Evolutionary conservation across 2,113 vertebrate species (phyloP).

Genomic region (Phodopus roborovskii): DNA sequence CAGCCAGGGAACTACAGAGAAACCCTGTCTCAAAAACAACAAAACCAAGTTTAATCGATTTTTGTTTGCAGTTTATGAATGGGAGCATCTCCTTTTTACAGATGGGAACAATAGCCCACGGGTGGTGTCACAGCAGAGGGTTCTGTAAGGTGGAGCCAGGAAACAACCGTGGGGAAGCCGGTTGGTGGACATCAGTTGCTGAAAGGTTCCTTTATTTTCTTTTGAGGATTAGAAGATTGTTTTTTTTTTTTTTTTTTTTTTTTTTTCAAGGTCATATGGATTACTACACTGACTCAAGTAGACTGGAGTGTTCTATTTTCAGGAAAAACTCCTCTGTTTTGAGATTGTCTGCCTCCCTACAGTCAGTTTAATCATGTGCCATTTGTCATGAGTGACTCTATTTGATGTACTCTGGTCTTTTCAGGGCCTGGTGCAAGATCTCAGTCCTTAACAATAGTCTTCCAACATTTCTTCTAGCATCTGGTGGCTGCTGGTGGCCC

Average conservation of each 20-base stretch:
- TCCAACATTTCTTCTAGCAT: not conserved
- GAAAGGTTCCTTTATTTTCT: not conserved
- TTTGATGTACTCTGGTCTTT: not conserved
- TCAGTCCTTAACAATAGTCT: not conserved
- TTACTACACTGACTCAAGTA: not conserved
- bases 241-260: too few relatives aligned
- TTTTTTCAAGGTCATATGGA: not conserved
- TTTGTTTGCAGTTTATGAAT: not conserved
- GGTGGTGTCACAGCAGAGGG: not conserved
- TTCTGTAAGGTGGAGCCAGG: not conserved
- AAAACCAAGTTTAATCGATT: not conserved
- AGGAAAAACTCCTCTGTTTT: not conserved
- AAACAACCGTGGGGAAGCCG: not conserved
- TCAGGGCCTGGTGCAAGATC: not conserved
- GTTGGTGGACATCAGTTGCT: too few relatives aligned
- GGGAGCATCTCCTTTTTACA: not conserved
- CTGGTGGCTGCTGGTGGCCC: not conserved
- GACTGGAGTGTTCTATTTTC: not conserved
- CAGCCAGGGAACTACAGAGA: not conserved
- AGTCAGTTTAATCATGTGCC: not conserved
- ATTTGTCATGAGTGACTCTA: not conserved
- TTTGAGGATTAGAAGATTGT: not conserved
- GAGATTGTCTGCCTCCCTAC: not conserved
- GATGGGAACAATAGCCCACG: not conserved
- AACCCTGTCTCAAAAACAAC: not conserved